Base-by-base conservation (phyloP, 2,113 vertebrate genomes). In the Entomyzon cyanotis region DNA sequence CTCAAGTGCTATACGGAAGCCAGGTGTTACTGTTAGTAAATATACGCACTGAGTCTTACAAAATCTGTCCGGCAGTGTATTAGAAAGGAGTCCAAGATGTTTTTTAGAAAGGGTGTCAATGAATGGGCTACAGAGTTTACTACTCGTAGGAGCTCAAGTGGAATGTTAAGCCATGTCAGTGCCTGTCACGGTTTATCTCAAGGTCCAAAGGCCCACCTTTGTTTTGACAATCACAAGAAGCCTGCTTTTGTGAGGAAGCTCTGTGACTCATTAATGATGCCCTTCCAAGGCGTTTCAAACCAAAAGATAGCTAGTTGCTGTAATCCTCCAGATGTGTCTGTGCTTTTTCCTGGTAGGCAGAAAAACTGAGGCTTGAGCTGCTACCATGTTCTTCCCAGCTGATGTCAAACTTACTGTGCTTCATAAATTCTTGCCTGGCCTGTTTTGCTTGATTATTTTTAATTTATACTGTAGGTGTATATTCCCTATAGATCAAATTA, bases 31-130 rank as follows among this genome's bases (percentile, higher is more conserved):
- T 60, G 33, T 27, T n/a, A 5, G 37, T 44, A 46, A 63, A 24
- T 24, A 10, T 1, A 16, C 3, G 11, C 17, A 7, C 17, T 9
- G 50, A 30, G 10, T n/a, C 10, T 0, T 41, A 2, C 17, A 37
- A 21, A 47, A 12, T 56, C 31, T 78, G 27, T 4, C 39, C 10
- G 30, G 30, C 12, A 25, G 17, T 5, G 7, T 41, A 5, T 10
- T 59, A 30, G 8, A 24, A 39, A 58, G 14, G 30, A 14, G 15
- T 28, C 41, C 50, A 35, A 5, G 46, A 3, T 35, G 27, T 17
- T 55, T 75, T 50, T 81, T 41, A 47, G 58, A 10, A 79, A 46
- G 71, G 22, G 7, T 50, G 11, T 5, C 19, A 7, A 11, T 56
- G 53, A 41, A 30, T 5, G 50, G 27, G 4, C 27, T 37, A 9